Conservation (phyloP, 2,113 vertebrate genomes). For the Phasianus colchicus region DNA sequence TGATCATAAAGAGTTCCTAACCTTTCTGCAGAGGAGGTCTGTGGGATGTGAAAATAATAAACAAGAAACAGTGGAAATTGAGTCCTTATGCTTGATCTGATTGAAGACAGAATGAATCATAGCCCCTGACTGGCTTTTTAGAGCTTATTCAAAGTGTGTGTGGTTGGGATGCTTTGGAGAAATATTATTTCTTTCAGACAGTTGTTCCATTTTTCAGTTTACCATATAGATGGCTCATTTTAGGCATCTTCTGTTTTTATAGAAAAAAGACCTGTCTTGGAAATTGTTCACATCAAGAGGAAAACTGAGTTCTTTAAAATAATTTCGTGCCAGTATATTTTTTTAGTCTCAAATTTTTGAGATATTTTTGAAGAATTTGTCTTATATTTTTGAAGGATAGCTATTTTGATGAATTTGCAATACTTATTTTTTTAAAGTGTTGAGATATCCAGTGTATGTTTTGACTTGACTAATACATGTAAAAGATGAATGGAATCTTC, state of each 20-base stretch:
- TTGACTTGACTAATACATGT: neutral
- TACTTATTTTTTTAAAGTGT: neutral
- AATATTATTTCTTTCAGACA: neutral
- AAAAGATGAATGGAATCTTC: neutral
- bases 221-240: neutral
- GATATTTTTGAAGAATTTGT: neutral
- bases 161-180: neutral
- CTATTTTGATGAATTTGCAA: neutral
- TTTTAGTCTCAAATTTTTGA: neutral
- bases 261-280: accelerated
- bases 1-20: neutral
- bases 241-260: neutral
- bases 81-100: neutral
- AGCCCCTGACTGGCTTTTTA: neutral
- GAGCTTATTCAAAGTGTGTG: neutral
- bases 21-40: neutral
- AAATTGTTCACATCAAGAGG: neutral
- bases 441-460: neutral
- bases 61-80: neutral
- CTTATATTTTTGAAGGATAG: neutral
- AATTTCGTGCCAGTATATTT: neutral
- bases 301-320: neutral
- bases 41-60: neutral
- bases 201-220: neutral
- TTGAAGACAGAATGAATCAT: neutral